A percentile compares a stretch with the other conserved stretches of the same genome.
These are phyloP conservation scores for Drosophila insularis DNA, from an alignment of 1,140 invertebrate species.

Conservation along the genomic window DNA sequence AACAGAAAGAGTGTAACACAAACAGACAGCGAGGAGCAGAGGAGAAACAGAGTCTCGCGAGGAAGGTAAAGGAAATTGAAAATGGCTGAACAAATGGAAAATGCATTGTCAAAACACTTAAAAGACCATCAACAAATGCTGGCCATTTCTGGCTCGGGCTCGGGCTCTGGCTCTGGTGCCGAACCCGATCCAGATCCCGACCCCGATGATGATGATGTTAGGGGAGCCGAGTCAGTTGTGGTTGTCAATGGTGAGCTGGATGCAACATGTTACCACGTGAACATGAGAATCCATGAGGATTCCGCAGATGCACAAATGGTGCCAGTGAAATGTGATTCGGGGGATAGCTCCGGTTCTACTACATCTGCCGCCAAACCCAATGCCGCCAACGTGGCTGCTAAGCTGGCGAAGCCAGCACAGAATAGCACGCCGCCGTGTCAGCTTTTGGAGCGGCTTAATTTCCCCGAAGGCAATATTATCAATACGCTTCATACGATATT, in stretches of 20 bases:
- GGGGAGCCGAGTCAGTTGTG: conserved; percentile 12
- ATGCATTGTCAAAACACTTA: conserved; percentile 52
- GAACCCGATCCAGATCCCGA: conserved; percentile 33
- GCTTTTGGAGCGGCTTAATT: conserved; percentile 64
- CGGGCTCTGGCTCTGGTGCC: conserved; percentile 14
- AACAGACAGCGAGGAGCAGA: conserved; percentile 25
- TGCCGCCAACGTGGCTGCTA: conserved; percentile 25
- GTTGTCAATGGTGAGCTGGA: conserved; percentile 64
- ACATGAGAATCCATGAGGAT: conserved; percentile 68
- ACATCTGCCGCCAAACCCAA: conserved; percentile 4
- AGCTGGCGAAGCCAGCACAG: conserved; percentile 41
- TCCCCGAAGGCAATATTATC: conserved; percentile 69
- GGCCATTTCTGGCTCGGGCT: neutral
- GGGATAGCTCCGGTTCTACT: conserved; percentile 42
- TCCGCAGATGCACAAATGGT: conserved; percentile 41
- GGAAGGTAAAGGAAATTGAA: conserved; percentile 9
- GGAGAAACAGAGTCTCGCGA: neutral
- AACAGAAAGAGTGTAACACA: conserved; percentile 30
- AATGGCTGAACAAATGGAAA: conserved; percentile 66
- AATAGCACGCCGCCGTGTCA: conserved; percentile 55
- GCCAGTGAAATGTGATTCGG: conserved; percentile 50
- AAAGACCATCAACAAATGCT: conserved; percentile 49
- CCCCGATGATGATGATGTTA: conserved; percentile 8
- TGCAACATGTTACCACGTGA: conserved; percentile 65
- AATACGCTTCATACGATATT: conserved; percentile 73